Evolutionary conservation across 2,888 invertebrate genomes (phyloP).

Genomic region (Xylota segnis): DNA sequence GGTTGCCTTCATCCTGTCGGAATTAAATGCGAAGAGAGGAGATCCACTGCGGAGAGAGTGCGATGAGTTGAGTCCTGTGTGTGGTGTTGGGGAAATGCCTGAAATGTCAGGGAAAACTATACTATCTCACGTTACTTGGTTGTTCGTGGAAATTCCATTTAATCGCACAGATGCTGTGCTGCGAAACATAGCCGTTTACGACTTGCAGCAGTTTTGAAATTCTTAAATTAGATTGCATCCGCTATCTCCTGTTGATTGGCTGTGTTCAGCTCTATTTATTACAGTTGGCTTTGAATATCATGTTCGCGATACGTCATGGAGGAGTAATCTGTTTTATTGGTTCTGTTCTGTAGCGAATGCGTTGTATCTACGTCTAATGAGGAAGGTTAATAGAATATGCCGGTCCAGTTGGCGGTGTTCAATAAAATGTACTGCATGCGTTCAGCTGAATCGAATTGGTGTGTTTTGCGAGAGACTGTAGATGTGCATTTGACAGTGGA

Average conservation of each 20-base stretch:
- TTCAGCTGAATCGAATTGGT: slow-evolving; percentile 23
- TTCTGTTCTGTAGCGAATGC: slow-evolving; percentile 18
- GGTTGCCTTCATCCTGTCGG: neutral
- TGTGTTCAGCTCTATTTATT: slow-evolving; percentile 48
- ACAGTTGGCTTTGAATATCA: slow-evolving; percentile 38
- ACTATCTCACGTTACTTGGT: slow-evolving; percentile 49
- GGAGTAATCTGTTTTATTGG: slow-evolving; percentile 1
- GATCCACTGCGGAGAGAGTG: slow-evolving; percentile 10
- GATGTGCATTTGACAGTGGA: neutral
- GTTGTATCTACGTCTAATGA: slow-evolving; percentile 10
- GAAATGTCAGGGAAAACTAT: slow-evolving; percentile 9
- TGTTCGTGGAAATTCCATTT: slow-evolving; percentile 51
- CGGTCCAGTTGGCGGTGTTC: slow-evolving; percentile 8
- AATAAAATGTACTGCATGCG: neutral
- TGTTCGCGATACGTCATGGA: neutral
- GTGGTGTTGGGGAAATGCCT: slow-evolving; percentile 21
- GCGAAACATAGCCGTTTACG: slow-evolving; percentile 24
- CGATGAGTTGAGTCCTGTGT: slow-evolving; percentile 25
- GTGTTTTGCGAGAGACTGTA: neutral
- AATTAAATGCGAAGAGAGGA: slow-evolving; percentile 8
- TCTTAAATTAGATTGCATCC: slow-evolving; percentile 42
- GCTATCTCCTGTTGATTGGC: slow-evolving; percentile 53
- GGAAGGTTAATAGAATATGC: slow-evolving; percentile 16
- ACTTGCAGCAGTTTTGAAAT: slow-evolving; percentile 38
- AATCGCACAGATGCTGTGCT: slow-evolving; percentile 54